Base-by-base conservation (phyloP, 2,113 vertebrate species). In the Capricornis sumatraensis region DNA sequence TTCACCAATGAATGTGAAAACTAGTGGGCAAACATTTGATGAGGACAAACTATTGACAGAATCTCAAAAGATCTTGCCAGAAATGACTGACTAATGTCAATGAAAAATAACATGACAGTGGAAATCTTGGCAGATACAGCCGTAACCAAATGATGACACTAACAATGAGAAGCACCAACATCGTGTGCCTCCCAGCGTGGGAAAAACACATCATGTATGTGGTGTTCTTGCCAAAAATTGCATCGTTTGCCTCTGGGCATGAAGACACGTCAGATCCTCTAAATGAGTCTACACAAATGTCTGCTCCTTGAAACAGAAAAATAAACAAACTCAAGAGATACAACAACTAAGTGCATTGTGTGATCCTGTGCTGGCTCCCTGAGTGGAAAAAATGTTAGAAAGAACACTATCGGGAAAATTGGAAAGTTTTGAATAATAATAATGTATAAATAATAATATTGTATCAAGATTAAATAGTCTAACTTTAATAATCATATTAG, bases 281-380 rank as follows among this genome's bases (percentile, higher is more conserved):
- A 62, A 62, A 2, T 33, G 76, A 92, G 47, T 50, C 45, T 62
- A 62, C 83, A 57, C 57, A 89, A 96, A 62, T 5, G 11, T 36
- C 64, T 67, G 11, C 50, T 3, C 82, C 53, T 84, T 94, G 10
- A 76, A 95, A 87, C 27, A 52, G 14, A 90, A 93, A 58, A 13
- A 52, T 62, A 60, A 33, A 3, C 17, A 74, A 19, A 87, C 4
- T 64, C 13, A 92, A 58, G 15, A 84, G 5, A 58, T 15, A 40
- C 5, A 50, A 84, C 16, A 71, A 47, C 11, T 45, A 62, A 91
- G 89, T 19, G 1, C 7, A 58, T 13, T 33, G 21, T 43, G 17
- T 83, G 36, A 86, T 55, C 21, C 33, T 40, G 2, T n/a, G 6
- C 23, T 36, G 52, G 33, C 36, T 88, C 11, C 25, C 33, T 7